Percentiles rank a stretch among this genome's conserved stretches.
These are phyloP conservation scores for Lycia hirtaria DNA, from an alignment of 2,888 invertebrate genomes.

Conservation along the genomic window DNA sequence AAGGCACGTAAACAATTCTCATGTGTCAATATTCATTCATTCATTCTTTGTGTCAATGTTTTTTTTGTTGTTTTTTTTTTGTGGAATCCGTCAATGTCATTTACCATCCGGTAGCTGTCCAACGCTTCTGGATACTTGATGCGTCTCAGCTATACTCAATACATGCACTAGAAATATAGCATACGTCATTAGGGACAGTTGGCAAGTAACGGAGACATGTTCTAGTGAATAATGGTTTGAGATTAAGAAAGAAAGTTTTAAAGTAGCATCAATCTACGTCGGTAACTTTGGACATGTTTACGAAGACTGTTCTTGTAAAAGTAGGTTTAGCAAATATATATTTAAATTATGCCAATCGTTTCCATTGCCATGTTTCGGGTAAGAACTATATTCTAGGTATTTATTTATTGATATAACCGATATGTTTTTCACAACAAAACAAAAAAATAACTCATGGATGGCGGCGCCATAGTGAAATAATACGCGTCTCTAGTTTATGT, in stretches of 20 bases:
- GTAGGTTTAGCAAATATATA: too few relatives aligned
- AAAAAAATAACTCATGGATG: too few relatives aligned
- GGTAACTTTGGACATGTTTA: background rate
- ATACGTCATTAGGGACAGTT: background rate
- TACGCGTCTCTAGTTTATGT: too few relatives aligned
- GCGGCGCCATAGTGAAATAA: too few relatives aligned
- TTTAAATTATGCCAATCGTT: too few relatives aligned
- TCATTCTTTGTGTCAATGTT: too few relatives aligned
- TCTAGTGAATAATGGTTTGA: background rate
- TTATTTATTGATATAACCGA: too few relatives aligned
- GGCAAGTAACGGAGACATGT: background rate
- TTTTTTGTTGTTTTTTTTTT: too few relatives aligned
- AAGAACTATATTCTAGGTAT: too few relatives aligned
- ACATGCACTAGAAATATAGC: constrained; percentile 4
- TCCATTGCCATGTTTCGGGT: too few relatives aligned
- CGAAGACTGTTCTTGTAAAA: background rate
- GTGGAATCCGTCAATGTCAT: too few relatives aligned
- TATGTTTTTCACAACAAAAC: too few relatives aligned
- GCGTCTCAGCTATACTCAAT: constrained; percentile 9
- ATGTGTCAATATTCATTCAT: background rate
- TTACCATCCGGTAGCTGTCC: constrained; percentile 57
- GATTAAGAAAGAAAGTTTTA: background rate
- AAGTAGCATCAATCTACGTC: background rate
- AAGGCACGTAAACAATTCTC: background rate
- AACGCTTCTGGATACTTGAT: constrained; percentile 44